Evolutionary conservation across 64 coral and sea anemone genomes (phyloP), one percentile per base, ranked within the genome.

Genomic region (Actinia tenebrosa): DNA sequence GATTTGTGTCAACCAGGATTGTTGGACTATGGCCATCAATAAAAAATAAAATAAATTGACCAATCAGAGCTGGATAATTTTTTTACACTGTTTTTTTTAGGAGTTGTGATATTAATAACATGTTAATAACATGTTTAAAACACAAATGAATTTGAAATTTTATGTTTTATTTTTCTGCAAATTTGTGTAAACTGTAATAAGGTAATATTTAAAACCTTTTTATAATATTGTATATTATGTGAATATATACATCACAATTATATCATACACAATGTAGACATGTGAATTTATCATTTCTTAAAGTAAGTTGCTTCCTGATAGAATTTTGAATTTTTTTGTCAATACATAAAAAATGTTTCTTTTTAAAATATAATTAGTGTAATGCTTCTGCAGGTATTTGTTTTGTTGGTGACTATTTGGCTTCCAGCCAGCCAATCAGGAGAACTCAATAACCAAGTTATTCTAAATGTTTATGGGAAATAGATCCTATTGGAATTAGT

Each of bases 401-500:
- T 14, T 3, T 75, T 75, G 25, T 75, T 75, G 69, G 42, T 43
- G 7, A 72, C 3, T 75, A 11, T 30, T 75, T 75, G n/a, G 69
- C 23, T 30, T 75, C 42, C 11, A 25, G 13, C 27, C 69, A 42
- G 26, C 69, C 69, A 75, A 75, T 75, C 69, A 75, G 23, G 14
- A 11, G 13, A 13, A 7, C 7, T 14, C 13, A 75, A 4, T 75
- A 30, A 75, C 42, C n/a, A 42, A 75, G 10, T 37, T 75, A 75
- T 75, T 75, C 69, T 75, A 75, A 75, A 75, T 75, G n/a, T 75
- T 75, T 75, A 43, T 26, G 27, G 10, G 42, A 16, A 75, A 75
- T 75, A 42, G 26, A 75, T 75, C 69, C 26, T 75, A 75, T 75
- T 75, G 69, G n/a, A 75, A 75, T 75, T 75, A 75, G 37, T 75